phyloP scores from a whole-genome alignment of 2,888 invertebrate genomes.

The Chaetogeoica ovagalla region DNA sequence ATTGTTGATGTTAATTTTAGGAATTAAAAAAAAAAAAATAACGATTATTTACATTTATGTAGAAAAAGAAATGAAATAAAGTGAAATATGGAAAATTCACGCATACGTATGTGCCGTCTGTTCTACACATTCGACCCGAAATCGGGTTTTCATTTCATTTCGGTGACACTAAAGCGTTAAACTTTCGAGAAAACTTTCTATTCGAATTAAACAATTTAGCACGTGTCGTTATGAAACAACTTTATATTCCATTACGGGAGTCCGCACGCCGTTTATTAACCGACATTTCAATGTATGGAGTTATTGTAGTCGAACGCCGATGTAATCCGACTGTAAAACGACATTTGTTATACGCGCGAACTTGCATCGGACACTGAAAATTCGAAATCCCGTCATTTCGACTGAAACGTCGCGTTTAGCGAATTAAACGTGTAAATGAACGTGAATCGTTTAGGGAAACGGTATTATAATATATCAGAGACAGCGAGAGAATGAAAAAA shows the following conservation, averaged over 20 bases:
- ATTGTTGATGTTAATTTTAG: too few species aligned
- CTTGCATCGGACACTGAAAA: too few species aligned
- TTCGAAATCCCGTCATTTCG: too few species aligned
- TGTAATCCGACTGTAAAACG: not conserved
- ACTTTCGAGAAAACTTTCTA: slow-evolving; percentile 20
- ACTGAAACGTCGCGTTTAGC: too few species aligned
- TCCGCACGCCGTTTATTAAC: not conserved
- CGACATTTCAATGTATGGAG: not conserved
- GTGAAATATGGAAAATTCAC: not conserved
- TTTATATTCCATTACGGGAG: not conserved
- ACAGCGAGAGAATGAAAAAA: too few species aligned
- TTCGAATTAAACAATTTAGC: slow-evolving; percentile 12
- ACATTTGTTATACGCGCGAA: not conserved
- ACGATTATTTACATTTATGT: too few species aligned
- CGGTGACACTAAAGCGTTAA: not conserved
- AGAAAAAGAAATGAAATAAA: not conserved
- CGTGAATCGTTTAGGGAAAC: too few species aligned
- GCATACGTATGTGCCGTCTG: not conserved
- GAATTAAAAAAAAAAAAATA: too few species aligned
- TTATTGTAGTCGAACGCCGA: not conserved
- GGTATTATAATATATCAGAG: too few species aligned
- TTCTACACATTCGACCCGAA: not conserved
- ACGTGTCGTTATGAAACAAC: not conserved
- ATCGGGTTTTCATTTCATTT: not conserved
- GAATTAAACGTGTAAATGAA: too few species aligned